Percentiles rank a stretch among this genome's conserved stretches.
Conservation (phyloP, 2,113 vertebrate species). For the Mionectes macconnelli region DNA sequence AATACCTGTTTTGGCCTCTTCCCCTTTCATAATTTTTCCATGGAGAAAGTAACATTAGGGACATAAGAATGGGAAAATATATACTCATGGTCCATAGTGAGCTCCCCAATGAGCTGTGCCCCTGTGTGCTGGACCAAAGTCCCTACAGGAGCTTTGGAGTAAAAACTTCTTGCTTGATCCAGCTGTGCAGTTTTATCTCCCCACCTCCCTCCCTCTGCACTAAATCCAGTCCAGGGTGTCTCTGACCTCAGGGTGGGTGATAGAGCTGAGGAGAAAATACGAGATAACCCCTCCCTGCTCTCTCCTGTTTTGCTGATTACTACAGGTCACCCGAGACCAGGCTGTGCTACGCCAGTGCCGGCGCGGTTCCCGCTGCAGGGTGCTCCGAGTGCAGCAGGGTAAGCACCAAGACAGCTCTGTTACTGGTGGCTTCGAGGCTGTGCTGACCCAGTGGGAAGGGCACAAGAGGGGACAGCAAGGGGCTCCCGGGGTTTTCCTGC, state of each 20-base stretch:
- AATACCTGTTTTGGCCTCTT: background rate
- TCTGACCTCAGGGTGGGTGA: background rate
- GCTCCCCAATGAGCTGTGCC: background rate
- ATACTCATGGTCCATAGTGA: background rate
- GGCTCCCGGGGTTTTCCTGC: background rate
- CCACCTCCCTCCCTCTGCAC: background rate
- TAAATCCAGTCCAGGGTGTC: background rate
- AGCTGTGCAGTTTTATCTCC: background rate
- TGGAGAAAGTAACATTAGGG: background rate
- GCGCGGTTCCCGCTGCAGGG: background rate
- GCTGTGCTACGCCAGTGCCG: background rate
- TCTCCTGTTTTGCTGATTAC: background rate
- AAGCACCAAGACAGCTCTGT: background rate
- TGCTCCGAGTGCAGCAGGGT: accelerated
- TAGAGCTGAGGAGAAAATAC: background rate
- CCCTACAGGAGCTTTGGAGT: background rate
- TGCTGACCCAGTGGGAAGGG: background rate
- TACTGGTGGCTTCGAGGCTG: background rate
- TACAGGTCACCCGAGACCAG: background rate
- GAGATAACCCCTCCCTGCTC: background rate
- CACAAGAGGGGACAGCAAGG: background rate
- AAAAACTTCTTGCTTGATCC: background rate
- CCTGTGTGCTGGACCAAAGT: background rate
- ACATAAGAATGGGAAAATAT: background rate
- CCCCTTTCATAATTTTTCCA: background rate